Evolutionary conservation across 2,113 vertebrate genomes (phyloP).

Genomic region (Myiopsitta monachus): DNA sequence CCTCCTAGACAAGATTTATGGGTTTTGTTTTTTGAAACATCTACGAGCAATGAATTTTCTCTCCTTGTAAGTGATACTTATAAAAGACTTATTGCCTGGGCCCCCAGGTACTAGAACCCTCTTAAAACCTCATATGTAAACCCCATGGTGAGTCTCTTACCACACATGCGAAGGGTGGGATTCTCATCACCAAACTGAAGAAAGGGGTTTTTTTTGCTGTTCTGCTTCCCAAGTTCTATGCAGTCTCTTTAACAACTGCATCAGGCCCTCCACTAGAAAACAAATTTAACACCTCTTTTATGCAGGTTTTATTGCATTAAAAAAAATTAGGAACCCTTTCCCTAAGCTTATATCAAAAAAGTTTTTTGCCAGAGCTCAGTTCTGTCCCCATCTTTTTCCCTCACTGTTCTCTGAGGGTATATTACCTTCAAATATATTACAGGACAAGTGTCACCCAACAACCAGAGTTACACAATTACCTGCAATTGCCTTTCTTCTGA

Average conservation of each 20-base stretch:
- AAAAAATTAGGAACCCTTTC: not conserved
- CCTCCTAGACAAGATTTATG: not conserved
- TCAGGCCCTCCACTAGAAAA: not conserved
- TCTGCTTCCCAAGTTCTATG: not conserved
- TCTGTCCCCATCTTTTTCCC: not conserved
- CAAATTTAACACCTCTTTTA: not conserved
- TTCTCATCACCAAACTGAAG: not conserved
- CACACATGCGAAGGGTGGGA: not conserved
- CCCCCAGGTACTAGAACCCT: not conserved
- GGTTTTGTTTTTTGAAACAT: not conserved
- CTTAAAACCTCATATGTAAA: not conserved
- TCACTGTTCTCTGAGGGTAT: rapidly evolving
- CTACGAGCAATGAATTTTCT: not conserved
- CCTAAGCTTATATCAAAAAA: not conserved
- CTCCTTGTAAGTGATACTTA: not conserved
- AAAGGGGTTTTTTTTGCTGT: not conserved
- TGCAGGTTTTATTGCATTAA: not conserved
- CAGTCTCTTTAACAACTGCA: not conserved
- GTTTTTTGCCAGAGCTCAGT: not conserved
- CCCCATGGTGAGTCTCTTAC: not conserved
- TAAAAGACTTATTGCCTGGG: not conserved
- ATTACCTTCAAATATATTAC: not conserved
- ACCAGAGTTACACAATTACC: not conserved
- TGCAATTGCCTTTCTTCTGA: not conserved
- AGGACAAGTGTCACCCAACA: not conserved